Base-by-base conservation (phyloP, 2,888 invertebrate species). In the Priapulus caudatus region DNA sequence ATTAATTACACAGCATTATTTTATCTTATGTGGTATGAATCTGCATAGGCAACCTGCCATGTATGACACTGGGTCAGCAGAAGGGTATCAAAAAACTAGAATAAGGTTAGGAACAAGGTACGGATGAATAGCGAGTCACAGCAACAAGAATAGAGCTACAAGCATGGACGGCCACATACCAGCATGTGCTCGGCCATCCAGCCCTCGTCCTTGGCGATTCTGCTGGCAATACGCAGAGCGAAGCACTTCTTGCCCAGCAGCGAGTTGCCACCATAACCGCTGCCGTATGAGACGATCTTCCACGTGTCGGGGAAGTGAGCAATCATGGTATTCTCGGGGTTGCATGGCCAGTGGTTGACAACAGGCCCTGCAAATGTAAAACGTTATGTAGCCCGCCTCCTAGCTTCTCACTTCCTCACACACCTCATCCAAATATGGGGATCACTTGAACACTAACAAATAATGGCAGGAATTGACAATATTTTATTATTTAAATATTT, bases 201-300 rank as follows among this genome's bases (percentile, higher is more conserved):
- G 33, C 64, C 64, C 47, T 63, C 63, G 20, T 60, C 58, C 16
- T 55, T 48, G 16, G 63, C 64, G 16, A 64, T 50, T 45, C 51
- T 45, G 43, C 52, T 51, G 45, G 61, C 63, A 21, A 63, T 58
- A 16, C 63, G 49, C 43, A 63, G 56, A 20, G 63, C 63, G 45
- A 63, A 63, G 54, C 63, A 63, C 51, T 63, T 63, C 56, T 63
- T 63, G 19, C 63, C 63, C n/a, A 64, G 57, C 16, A 63, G 57
- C 3, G 63, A 64, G 48, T 63, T 63, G 44, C 63, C 63, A 4
- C 63, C 63, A 46, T 63, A 63, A 21, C 63, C 63, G 43, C 60
- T 60, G 24, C 63, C 63, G 47, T 56, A 63, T 4, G 61, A 63
- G 33, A 53, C 55, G 48, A 63, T 60, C 48, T 57, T 56, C n/a